A percentile compares a stretch with the other conserved stretches of the same genome.
These are phyloP conservation scores for Drosophila pectinifera DNA, from an alignment of 1,140 invertebrate species.

Conservation along the genomic window DNA sequence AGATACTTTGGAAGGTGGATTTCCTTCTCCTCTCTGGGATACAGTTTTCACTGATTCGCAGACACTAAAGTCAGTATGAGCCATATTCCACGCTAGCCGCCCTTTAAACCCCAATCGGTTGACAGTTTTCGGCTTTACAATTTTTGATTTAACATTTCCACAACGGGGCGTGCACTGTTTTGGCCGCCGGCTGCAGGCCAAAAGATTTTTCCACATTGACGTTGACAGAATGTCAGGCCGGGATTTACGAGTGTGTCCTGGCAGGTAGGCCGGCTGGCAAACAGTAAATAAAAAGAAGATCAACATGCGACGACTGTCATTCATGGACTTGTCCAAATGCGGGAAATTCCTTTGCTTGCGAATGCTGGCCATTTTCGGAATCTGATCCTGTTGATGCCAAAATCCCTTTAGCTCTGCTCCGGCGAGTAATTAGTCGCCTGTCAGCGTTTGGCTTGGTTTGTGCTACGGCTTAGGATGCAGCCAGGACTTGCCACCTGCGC, in stretches of 20 bases:
- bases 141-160: slow-evolving; percentile 22
- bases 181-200: slow-evolving; percentile 18
- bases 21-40: not conserved
- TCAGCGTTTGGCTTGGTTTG: slow-evolving; percentile 50
- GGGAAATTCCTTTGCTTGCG: slow-evolving; percentile 38
- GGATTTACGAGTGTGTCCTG: slow-evolving; percentile 35
- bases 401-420: slow-evolving; percentile 43
- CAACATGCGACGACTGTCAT: slow-evolving; percentile 35
- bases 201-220: slow-evolving; percentile 33
- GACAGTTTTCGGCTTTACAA: slow-evolving; percentile 13
- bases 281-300: slow-evolving; percentile 28
- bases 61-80: not conserved
- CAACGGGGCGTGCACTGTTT: slow-evolving; percentile 36
- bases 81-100: not conserved
- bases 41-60: not conserved
- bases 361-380: slow-evolving; percentile 34
- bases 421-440: slow-evolving; percentile 49
- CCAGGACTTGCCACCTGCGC: slow-evolving; percentile 39
- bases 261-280: slow-evolving; percentile 17
- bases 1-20: not conserved
- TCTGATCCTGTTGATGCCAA: slow-evolving; percentile 43
- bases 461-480: slow-evolving; percentile 34
- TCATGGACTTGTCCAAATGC: slow-evolving; percentile 47
- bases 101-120: slow-evolving; percentile 9
- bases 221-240: slow-evolving; percentile 44